Evolutionary conservation across 2,797 vertebrate species (phyloP).

Genomic region (Neostethus bicornis): DNA sequence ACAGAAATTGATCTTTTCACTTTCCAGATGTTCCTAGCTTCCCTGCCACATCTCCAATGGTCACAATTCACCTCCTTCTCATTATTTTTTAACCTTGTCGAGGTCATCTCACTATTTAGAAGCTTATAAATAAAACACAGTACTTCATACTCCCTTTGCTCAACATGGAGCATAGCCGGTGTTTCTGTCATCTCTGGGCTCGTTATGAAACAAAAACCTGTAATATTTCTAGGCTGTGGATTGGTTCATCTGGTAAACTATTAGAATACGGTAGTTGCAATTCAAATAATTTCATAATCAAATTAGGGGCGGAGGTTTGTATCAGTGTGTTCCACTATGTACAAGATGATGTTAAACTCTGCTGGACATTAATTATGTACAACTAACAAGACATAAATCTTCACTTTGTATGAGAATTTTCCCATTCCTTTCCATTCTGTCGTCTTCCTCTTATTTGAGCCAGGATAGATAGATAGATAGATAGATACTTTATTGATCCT

Average conservation of each 20-base stretch:
- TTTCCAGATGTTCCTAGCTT: slow-evolving; percentile 31
- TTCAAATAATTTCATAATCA: neutral
- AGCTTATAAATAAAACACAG: neutral
- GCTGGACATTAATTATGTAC: neutral
- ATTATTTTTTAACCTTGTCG: neutral
- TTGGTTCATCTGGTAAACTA: neutral
- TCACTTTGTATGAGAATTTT: no score
- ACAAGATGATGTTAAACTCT: neutral
- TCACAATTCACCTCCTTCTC: slow-evolving; percentile 19
- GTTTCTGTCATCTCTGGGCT: neutral
- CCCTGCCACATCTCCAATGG: slow-evolving; percentile 1
- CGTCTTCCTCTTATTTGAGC: no score
- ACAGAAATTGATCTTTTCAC: slow-evolving; percentile 9
- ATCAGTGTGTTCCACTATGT: neutral
- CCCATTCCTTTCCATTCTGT: no score
- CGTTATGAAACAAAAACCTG: neutral
- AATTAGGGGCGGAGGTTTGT: neutral
- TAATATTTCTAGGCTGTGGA: neutral
- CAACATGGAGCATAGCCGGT: neutral
- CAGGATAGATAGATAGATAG: no score
- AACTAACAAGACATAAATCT: neutral
- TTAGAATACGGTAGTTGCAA: neutral
- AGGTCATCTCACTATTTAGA: neutral
- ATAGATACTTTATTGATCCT: no score
- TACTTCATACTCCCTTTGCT: neutral